Percentiles rank a stretch among this genome's conserved stretches.
Evolutionary conservation across 2,888 invertebrate species (phyloP).

Genomic region (Agrotis exclamationis): DNA sequence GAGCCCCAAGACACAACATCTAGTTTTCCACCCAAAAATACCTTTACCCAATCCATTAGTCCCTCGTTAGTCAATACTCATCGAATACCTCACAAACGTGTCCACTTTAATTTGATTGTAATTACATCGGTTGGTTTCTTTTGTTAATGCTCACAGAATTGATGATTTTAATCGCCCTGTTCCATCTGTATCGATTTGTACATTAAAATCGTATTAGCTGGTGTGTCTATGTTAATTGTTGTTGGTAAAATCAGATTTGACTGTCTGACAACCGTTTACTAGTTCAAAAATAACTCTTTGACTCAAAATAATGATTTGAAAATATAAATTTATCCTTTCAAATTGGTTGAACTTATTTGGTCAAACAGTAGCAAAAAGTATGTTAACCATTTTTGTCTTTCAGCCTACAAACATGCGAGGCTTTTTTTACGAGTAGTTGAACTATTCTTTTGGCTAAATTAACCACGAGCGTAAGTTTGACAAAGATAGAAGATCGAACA

Average conservation of each 20-base stretch:
- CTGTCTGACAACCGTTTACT: neutral
- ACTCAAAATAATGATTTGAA: neutral
- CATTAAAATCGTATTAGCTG: conserved; percentile 45
- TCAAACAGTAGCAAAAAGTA: no score
- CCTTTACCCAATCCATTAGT: conserved; percentile 9
- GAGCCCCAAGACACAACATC: neutral
- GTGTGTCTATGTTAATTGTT: neutral
- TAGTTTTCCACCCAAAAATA: neutral
- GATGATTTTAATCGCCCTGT: conserved; percentile 29
- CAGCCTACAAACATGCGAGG: neutral
- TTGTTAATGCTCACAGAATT: conserved; percentile 22
- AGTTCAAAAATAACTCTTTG: neutral
- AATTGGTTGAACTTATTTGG: no score
- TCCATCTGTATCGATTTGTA: conserved; percentile 37
- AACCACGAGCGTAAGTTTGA: neutral
- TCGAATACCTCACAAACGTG: conserved; percentile 3
- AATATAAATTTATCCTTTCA: neutral
- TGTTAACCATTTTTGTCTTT: neutral
- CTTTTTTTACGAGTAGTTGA: neutral
- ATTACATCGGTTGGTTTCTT: conserved; percentile 6
- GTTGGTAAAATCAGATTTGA: conserved; percentile 21
- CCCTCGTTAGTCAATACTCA: conserved; percentile 16
- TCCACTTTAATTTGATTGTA: conserved; percentile 6
- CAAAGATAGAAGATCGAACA: conserved; percentile 14
- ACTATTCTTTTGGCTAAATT: neutral